Base-by-base conservation (phyloP, 2,797 vertebrate species). In the Anolis apletophallus region DNA sequence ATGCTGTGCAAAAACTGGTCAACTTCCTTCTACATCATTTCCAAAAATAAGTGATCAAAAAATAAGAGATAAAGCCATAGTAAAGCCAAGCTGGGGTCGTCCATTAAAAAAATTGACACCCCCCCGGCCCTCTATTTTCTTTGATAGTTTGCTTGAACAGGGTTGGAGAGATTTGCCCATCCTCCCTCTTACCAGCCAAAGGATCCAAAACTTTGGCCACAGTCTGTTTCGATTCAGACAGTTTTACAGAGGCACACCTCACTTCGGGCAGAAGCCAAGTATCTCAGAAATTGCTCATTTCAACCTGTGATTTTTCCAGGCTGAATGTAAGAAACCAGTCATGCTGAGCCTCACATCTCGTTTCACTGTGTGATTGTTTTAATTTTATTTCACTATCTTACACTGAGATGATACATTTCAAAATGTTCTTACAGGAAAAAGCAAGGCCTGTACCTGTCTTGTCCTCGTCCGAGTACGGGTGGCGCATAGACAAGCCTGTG, bases 401-500 rank as follows among this genome's bases (percentile, higher is more conserved):
- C 85, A 23, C 87, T 61, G 55, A 0, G 0, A 67, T 67, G 52
- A 69, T 83, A 67, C 80, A 78, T 13, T 11, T 71, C 36, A 59
- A 52, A 50, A 2, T 87, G 59, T 88, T 93, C 89, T 94, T 36
- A 74, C 95, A 99, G 98, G 98, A 99, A 91, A 93, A 52, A 85
- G 93, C 95, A 90, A 96, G 98, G 94, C 68, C 88, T 0, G 88
- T 97, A 0, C 93, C 97, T 0, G 93, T 98, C 92, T 86, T 96
- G 80, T 94, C 96, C 11, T 98, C 98, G 0, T 98, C 98, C 1
- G 93, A 95, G 79, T 97, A 98, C 0, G 98, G 98, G 32, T 95
- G 85, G 32, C 96, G 80, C 0, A n/a, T 94, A 19, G 50, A 94
- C 14, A 93, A 94, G 19, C 80, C 81, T 0, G 12, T 94, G 23